Evolutionary conservation across 2,888 invertebrate genomes (phyloP).

Genomic region (Pterostichus madidus): DNA sequence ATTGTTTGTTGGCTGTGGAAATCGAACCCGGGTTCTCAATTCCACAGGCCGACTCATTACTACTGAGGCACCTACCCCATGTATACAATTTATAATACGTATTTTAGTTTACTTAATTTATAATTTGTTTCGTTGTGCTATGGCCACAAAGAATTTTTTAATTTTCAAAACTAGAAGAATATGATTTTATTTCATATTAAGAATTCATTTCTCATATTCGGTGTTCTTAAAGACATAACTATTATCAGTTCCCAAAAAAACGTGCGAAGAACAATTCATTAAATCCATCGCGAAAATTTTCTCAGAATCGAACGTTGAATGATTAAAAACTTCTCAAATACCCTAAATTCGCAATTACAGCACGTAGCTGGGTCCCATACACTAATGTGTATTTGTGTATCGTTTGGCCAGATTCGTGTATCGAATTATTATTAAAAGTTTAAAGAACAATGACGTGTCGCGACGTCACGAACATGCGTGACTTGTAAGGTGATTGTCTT

Average conservation of each 20-base stretch:
- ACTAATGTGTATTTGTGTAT: slow-evolving; percentile 27
- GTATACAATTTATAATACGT: too few relatives aligned
- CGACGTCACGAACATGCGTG: slow-evolving; percentile 30
- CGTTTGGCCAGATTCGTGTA: slow-evolving; percentile 15
- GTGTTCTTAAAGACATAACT: background rate
- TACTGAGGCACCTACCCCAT: too few relatives aligned
- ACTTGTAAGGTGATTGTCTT: slow-evolving; percentile 28
- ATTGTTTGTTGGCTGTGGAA: too few relatives aligned
- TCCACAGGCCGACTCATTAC: too few relatives aligned
- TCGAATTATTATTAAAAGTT: slow-evolving; percentile 19
- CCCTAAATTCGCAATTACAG: slow-evolving; percentile 7
- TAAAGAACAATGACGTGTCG: slow-evolving; percentile 9
- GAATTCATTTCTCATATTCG: background rate
- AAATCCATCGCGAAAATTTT: slow-evolving; percentile 13
- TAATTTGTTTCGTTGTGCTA: too few relatives aligned
- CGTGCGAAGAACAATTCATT: background rate
- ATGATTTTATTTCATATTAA: background rate
- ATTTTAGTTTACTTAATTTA: too few relatives aligned
- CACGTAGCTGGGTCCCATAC: slow-evolving; percentile 34
- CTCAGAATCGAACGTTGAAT: background rate
- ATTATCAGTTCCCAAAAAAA: slow-evolving; percentile 16
- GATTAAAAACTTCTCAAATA: slow-evolving; percentile 27
- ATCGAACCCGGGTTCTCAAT: too few relatives aligned
- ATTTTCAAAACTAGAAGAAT: too few relatives aligned
- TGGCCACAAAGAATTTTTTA: too few relatives aligned